phyloP scores from a whole-genome alignment of 1,140 invertebrate genomes.

The Laodelphax striatellus region DNA sequence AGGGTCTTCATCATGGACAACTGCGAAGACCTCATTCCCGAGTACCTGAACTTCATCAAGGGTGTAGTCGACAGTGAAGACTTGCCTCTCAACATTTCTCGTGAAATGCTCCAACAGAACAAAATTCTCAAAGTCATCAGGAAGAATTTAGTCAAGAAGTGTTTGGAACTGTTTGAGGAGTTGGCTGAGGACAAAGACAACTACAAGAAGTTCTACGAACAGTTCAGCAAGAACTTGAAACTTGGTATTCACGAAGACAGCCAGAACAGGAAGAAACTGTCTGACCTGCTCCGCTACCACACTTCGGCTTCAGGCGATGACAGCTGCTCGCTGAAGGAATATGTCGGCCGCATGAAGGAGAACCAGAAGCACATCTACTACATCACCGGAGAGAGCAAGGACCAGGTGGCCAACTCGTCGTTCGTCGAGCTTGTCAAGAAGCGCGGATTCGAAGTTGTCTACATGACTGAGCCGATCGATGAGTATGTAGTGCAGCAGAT shows the following conservation, averaged over 20 bases:
- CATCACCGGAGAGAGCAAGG: constrained; percentile 93
- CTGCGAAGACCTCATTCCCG: constrained; percentile 95
- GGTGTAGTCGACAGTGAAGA: constrained; percentile 98
- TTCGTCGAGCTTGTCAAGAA: constrained; percentile 97
- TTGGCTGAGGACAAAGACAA: constrained; percentile 91
- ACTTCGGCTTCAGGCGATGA: constrained; percentile 93
- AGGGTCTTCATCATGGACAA: constrained; percentile 99
- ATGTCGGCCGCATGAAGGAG: constrained; percentile 95
- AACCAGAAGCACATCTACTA: constrained; percentile 97
- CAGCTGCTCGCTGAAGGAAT: constrained; percentile 84
- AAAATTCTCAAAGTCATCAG: constrained; percentile 97
- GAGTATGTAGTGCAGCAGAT: constrained; percentile 97
- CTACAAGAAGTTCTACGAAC: constrained; percentile 98
- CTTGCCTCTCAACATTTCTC: constrained; percentile 93
- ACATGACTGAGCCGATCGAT: constrained; percentile 98
- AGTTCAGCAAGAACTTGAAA: constrained; percentile 97
- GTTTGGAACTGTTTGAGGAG: constrained; percentile 91
- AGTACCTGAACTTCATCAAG: constrained; percentile 94
- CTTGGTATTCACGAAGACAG: constrained; percentile 96
- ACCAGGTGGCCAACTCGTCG: constrained; percentile 91
- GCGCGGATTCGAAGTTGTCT: constrained; percentile 93
- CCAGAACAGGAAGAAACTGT: constrained; percentile 85
- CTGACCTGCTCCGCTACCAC: constrained; percentile 84
- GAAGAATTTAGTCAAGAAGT: constrained; percentile 98
- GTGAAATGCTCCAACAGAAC: constrained; percentile 98